Base-by-base conservation (phyloP, 2,888 invertebrate genomes). In the Calliopum simillimum region DNA sequence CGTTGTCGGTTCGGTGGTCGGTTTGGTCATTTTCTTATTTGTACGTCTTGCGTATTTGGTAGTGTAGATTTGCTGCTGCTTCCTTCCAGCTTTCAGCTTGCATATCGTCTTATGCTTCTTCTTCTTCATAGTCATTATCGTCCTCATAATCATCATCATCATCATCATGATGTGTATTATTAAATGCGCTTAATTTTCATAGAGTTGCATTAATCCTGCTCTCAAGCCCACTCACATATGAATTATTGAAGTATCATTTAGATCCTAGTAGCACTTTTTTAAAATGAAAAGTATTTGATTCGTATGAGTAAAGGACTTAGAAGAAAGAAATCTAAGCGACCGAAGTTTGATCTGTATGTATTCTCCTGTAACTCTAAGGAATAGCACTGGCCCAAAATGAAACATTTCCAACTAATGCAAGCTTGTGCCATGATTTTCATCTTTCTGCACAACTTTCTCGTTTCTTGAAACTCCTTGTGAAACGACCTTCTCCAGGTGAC, bases 181-280 rank as follows among this genome's bases (percentile, higher is more conserved):
- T 67, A 67, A 55, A 25, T 63, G 68, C 44, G 46, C 46, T 69
- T 62, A 62, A 62, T 63, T 68, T 68, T 68, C 19, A 14, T 23
- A 16, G 44, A 21, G 33, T 46, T 69, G 63, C 68, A 62, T 63
- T 69, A 69, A 69, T 69, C 63, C 63, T 55, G 13, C 33, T 12
- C 44, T 61, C 46, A 21, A 46, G 21, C 61, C 61, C 61, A 61
- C 46, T 61, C 61, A 46, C 61, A 61, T 33, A 33, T 46, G 61
- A 46, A 46, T 61, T 44, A 46, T 61, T 44, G 43, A 13, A 46
- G 19, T 19, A 19, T 19, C 46, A 14, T 23, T 19, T 21, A 0
- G 8, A 11, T 58, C 61, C 61, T 61, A 19, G 12, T 2, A 61
- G 61, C 61, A 61, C 61, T 23, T 46, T 16, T 11, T 5, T 13